phyloP scores from a whole-genome alignment of 2,888 invertebrate genomes.

The Panorpa germanica region DNA sequence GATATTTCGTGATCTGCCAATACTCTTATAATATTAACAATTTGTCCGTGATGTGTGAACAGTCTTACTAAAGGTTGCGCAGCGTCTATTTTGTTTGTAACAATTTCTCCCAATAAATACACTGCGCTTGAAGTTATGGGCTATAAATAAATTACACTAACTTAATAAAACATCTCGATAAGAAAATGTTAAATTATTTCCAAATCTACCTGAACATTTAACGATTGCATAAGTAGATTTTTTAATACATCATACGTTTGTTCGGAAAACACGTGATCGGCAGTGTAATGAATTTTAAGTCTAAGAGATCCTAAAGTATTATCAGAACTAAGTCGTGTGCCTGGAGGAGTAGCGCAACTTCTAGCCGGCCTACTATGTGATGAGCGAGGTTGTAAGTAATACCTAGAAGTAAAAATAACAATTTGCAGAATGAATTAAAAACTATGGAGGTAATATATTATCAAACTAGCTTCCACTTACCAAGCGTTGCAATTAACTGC shows the following conservation, averaged over 20 bases:
- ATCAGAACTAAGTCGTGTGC: conserved; percentile 39
- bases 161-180: no score
- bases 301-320: conserved; percentile 64
- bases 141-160: no score
- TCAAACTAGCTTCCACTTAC: conserved; percentile 27
- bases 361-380: conserved; percentile 34
- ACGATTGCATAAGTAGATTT: conserved; percentile 54
- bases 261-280: conserved; percentile 75
- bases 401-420: no score
- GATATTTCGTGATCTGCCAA: conserved; percentile 78
- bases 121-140: conserved; percentile 66
- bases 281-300: conserved; percentile 70
- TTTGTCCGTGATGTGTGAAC: conserved; percentile 69
- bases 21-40: conserved; percentile 65
- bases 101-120: conserved; percentile 71
- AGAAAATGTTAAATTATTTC: conserved; percentile 1
- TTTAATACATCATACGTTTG: conserved; percentile 62
- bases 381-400: conserved; percentile 49
- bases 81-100: conserved; percentile 71
- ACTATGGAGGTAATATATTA: not conserved
- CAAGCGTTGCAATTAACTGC: conserved; percentile 49
- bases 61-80: conserved; percentile 76
- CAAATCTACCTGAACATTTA: conserved; percentile 35
- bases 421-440: not conserved
- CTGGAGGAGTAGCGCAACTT: conserved; percentile 55